Percentiles rank a stretch among this genome's conserved stretches.
These are phyloP conservation scores for Dicranocentrus wangi DNA, from an alignment of 2,888 invertebrate species.

Conservation along the genomic window DNA sequence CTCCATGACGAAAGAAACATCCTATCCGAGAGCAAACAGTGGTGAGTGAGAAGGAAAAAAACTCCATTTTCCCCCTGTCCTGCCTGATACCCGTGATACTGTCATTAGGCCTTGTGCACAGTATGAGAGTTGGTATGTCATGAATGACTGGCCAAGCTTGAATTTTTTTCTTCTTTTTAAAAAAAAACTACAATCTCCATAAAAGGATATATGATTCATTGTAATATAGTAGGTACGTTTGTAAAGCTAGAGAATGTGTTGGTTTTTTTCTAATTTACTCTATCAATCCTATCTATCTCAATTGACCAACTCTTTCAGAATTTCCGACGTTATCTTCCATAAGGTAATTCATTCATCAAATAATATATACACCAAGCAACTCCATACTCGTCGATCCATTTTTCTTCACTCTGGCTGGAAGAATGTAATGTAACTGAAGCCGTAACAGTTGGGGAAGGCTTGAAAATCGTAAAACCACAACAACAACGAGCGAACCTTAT, in stretches of 20 bases:
- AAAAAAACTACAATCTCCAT: constrained; percentile 1
- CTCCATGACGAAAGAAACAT: constrained; percentile 54
- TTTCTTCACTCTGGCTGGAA: neutral
- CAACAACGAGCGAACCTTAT: constrained; percentile 44
- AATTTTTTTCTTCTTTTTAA: constrained; percentile 36
- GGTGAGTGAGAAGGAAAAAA: constrained; percentile 14
- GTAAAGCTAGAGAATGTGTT: neutral
- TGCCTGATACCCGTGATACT: constrained; percentile 30
- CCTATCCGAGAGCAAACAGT: constrained; percentile 40
- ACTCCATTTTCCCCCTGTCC: neutral
- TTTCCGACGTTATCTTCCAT: constrained; percentile 22
- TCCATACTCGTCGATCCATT: neutral
- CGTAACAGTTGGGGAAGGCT: constrained; percentile 1
- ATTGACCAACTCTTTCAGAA: constrained; percentile 10
- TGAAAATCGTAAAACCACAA: constrained; percentile 46
- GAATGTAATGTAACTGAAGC: constrained; percentile 17
- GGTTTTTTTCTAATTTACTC: neutral
- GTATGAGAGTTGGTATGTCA: constrained; percentile 37
- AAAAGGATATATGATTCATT: neutral
- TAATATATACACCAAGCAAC: neutral
- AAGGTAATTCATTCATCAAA: constrained; percentile 46
- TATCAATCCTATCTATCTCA: neutral
- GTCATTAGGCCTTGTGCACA: constrained; percentile 27
- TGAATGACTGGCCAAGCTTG: constrained; percentile 38
- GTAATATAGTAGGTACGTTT: neutral